Evolutionary conservation across 2,797 vertebrate genomes (phyloP), one percentile per base, ranked within the genome.

Genomic region (Apogon talboti): DNA sequence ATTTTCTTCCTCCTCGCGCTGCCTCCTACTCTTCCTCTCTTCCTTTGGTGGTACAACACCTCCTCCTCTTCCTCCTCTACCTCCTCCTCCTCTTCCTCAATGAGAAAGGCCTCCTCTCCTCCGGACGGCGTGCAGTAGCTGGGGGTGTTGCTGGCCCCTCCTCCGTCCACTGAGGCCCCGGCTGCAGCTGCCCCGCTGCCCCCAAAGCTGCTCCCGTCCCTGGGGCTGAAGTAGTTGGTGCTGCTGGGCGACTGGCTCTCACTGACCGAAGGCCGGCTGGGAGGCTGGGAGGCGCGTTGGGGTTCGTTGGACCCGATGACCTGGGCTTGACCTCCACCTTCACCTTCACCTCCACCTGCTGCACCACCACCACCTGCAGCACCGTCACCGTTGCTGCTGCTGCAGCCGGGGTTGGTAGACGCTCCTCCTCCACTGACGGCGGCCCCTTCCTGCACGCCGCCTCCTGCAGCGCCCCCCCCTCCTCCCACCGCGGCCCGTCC

Each of bases 181-280:
- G 83, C 66, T 2, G 77, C 54, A 0, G 83, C 78, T 0, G 72
- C 72, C 0, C 91, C 84, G 7, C 88, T 37, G 1, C 90, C 89
- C 12, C 90, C 90, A 6, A 90, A 92, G 18, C 86, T 38, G 72
- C 79, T 84, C 14, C 88, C 89, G 7, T 93, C 93, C 51, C 92
- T 82, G 46, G 96, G 96, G 85, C 96, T 97, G 90, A 97, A 97
- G 91, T 97, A 97, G 90, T 96, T 97, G 84, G 95, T 97, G 90
- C 96, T 96, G 93, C 96, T 97, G 42, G 96, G 96, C 0, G 96
- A 96, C 66, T 98, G 96, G 86, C 95, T 96, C 87, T 96, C 96
- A 0, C 94, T 95, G 67, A 87, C 85, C 0, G 92, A 76, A 0
- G 87, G 88, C 0, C 87, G 88, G 73, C 79, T 90, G 33, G 89